Conservation (phyloP, 2,888 invertebrate species). For the Polylopha cassiicola region DNA sequence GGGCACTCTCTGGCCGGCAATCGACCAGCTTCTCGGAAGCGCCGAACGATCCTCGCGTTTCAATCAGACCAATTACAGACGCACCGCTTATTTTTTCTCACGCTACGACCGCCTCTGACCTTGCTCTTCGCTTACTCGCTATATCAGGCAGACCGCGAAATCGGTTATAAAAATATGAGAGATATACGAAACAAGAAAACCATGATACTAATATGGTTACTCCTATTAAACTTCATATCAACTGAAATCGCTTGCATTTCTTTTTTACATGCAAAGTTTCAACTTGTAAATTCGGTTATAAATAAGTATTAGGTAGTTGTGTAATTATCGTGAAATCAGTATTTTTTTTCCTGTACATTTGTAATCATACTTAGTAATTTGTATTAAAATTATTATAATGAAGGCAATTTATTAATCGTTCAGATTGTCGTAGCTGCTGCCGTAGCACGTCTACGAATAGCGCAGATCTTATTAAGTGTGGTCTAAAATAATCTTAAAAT, state of each 20-base stretch:
- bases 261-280: too few relatives aligned
- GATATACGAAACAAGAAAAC: too few relatives aligned
- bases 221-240: too few relatives aligned
- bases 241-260: too few relatives aligned
- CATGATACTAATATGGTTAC: too few relatives aligned
- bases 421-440: conserved; percentile 45
- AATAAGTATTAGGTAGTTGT: too few relatives aligned
- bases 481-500: too few relatives aligned
- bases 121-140: conserved; percentile 28
- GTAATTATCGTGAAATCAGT: too few relatives aligned
- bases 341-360: too few relatives aligned
- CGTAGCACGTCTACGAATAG: conserved; percentile 61
- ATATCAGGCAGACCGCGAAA: conserved; percentile 27
- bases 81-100: conserved; percentile 64
- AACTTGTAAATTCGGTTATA: too few relatives aligned
- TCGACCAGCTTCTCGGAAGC: conserved; percentile 63
- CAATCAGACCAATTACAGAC: conserved; percentile 74
- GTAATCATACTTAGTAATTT: too few relatives aligned
- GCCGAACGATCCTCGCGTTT: conserved; percentile 64
- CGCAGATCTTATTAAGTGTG: conserved; percentile 38
- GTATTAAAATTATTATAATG: too few relatives aligned
- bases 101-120: conserved; percentile 28
- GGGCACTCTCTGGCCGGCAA: conserved; percentile 66
- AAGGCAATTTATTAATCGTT: background rate
- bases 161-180: conserved; percentile 10